phyloP scores from a whole-genome alignment of 2,113 vertebrate species.

The Stegastes partitus region DNA sequence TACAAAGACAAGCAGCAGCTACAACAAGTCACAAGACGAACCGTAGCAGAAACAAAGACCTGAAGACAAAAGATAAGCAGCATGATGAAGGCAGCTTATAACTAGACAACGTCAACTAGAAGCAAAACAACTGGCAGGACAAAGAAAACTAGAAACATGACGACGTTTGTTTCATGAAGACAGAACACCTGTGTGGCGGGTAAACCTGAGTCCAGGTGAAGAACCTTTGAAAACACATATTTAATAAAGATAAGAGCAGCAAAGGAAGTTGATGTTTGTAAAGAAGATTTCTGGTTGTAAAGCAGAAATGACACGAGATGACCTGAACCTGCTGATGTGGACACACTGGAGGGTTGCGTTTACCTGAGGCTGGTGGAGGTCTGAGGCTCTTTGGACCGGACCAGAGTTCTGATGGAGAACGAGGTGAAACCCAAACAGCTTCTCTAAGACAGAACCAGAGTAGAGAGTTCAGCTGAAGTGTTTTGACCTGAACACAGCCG shows the following conservation, averaged over 20 bases:
- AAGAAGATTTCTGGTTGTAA: no score
- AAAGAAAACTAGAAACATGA: no score
- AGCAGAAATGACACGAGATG: no score
- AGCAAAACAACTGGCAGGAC: not conserved
- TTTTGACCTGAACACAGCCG: no score
- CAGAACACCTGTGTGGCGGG: no score
- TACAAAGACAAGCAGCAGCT: not conserved
- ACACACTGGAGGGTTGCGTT: not conserved
- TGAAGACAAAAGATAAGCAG: not conserved
- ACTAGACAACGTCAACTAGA: not conserved
- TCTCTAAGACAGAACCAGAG: slow-evolving; percentile 48
- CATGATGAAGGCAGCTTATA: not conserved
- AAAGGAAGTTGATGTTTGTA: no score
- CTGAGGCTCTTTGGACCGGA: slow-evolving; percentile 58
- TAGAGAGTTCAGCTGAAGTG: not conserved
- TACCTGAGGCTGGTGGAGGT: slow-evolving; percentile 62
- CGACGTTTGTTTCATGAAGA: no score
- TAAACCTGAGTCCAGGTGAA: no score
- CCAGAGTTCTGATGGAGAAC: slow-evolving; percentile 69
- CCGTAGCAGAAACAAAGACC: not conserved
- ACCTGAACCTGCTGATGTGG: no score
- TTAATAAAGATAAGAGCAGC: no score
- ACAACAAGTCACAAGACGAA: not conserved
- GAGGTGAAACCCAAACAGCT: slow-evolving; percentile 63
- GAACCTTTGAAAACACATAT: not conserved